These are phyloP conservation scores for Istiophorus platypterus DNA, from an alignment of 2,113 vertebrate species.

Conservation along the genomic window DNA sequence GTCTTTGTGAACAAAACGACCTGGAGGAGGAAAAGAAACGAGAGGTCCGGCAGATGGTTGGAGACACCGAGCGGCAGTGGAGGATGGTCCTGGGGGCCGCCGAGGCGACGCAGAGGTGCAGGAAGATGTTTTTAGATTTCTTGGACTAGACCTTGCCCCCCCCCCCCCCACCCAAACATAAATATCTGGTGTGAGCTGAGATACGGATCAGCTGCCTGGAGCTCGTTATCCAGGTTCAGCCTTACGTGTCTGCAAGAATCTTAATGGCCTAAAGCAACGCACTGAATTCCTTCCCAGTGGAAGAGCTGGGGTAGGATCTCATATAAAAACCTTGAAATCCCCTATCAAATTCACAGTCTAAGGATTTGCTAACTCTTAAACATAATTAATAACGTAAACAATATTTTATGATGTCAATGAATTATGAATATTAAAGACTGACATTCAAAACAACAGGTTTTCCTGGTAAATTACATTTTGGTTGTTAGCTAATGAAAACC, in stretches of 20 bases:
- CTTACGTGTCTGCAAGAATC: not conserved
- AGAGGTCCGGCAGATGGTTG: conserved; percentile 57
- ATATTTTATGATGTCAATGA: too few relatives aligned
- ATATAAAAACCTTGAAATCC: too few relatives aligned
- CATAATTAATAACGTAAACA: too few relatives aligned
- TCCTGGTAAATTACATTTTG: too few relatives aligned
- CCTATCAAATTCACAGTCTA: too few relatives aligned
- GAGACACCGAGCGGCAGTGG: conserved; percentile 70
- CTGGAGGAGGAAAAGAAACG: conserved; percentile 63
- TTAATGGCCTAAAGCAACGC: not conserved
- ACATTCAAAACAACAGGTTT: too few relatives aligned
- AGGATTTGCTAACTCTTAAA: too few relatives aligned
- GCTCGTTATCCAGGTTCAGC: not conserved
- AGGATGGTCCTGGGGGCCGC: conserved; percentile 50
- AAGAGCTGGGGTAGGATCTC: not conserved
- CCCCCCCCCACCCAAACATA: too few relatives aligned
- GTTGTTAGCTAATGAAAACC: too few relatives aligned
- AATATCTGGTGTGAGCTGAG: not conserved
- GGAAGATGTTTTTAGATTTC: fast-evolving
- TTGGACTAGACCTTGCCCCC: too few relatives aligned
- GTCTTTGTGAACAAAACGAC: conserved; percentile 65
- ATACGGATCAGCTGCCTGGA: not conserved
- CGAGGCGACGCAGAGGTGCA: conserved; percentile 75
- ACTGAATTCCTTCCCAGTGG: not conserved
- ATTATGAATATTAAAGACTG: too few relatives aligned